Percentiles rank a stretch among this genome's conserved stretches.
Conservation (phyloP, 2,113 vertebrate genomes). For the Clupea harengus region DNA sequence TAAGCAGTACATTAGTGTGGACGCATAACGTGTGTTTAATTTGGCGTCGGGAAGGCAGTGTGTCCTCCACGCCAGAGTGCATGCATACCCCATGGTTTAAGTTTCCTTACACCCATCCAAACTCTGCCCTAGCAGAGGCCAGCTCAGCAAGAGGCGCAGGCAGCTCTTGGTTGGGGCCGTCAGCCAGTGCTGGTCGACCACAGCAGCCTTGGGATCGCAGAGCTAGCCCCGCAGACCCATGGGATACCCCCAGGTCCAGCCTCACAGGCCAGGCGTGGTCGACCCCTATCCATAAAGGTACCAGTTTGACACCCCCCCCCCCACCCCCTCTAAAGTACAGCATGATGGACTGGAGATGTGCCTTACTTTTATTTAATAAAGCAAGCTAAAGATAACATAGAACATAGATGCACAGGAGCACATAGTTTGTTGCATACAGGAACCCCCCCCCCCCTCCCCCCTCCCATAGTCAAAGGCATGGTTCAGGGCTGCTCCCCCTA, state of each 20-base stretch:
- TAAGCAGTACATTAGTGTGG: not conserved
- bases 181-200: constrained; percentile 56
- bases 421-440: not conserved
- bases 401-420: not conserved
- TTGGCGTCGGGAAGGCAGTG: not conserved
- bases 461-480: not conserved
- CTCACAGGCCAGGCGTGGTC: constrained; percentile 48
- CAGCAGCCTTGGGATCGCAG: constrained; percentile 68
- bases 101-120: not conserved
- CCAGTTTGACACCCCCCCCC: constrained; percentile 25
- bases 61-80: not conserved
- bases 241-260: constrained; percentile 70
- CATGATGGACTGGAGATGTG: not conserved
- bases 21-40: constrained; percentile 7
- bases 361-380: not conserved
- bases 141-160: constrained; percentile 44
- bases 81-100: not conserved
- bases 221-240: constrained; percentile 72
- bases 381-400: not conserved
- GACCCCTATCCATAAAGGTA: constrained; percentile 56
- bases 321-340: not conserved
- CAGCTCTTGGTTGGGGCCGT: constrained; percentile 63
- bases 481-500: not conserved
- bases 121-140: constrained; percentile 46
- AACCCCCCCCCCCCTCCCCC: not conserved